A percentile compares a stretch with the other conserved stretches of the same genome.
Conservation (phyloP, 2,113 vertebrate species). For the Bothrops jararaca region DNA sequence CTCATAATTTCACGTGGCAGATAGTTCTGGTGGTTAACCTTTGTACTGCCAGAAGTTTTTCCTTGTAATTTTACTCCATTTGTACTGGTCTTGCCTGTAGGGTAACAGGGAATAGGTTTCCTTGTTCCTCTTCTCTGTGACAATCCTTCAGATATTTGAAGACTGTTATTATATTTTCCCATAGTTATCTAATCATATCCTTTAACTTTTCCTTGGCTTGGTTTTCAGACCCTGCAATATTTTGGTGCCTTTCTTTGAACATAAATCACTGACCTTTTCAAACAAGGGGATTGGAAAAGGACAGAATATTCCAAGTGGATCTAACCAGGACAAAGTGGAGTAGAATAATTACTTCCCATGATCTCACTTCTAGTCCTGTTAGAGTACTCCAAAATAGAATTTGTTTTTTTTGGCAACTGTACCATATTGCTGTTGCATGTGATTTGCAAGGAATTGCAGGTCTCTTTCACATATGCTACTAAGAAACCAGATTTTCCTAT, state of each 20-base stretch:
- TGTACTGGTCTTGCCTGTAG: not conserved
- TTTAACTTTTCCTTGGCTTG: not conserved
- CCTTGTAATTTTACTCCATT: not conserved
- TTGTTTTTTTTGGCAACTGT: not conserved
- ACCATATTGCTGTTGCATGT: not conserved
- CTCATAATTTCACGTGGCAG: not conserved
- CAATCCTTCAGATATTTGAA: not conserved
- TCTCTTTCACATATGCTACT: not conserved
- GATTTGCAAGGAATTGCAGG: not conserved
- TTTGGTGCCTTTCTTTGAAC: not conserved
- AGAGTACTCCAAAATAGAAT: not conserved
- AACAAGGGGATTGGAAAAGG: not conserved
- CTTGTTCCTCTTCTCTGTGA: not conserved
- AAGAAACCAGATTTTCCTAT: not conserved
- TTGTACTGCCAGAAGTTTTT: not conserved
- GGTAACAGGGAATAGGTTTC: not conserved
- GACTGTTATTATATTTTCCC: not conserved
- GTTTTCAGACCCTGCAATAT: not conserved
- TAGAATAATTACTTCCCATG: not conserved
- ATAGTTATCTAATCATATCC: not conserved
- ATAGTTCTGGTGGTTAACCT: not conserved
- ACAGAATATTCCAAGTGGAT: not conserved
- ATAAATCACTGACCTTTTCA: not conserved
- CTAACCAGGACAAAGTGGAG: not conserved
- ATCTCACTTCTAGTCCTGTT: not conserved